A percentile compares a stretch with the other conserved stretches of the same genome.
phyloP scores from a whole-genome alignment of 2,888 invertebrate species.

The Heteromurus nitidus region DNA sequence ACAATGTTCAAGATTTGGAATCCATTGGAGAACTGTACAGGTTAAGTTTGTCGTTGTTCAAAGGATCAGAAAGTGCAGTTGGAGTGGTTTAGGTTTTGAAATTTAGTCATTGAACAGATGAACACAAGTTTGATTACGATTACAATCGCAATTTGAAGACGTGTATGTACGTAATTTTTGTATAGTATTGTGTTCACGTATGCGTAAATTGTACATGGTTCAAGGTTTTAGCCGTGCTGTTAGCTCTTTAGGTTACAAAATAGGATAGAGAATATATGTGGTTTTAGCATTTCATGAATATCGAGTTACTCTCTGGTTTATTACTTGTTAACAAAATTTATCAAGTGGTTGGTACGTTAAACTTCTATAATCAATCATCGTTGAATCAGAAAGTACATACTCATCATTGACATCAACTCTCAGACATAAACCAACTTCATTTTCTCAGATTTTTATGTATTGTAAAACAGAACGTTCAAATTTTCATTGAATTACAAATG shows the following conservation, averaged over 20 bases:
- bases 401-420: too few relatives aligned
- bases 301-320: too few relatives aligned
- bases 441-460: neutral
- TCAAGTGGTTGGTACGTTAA: too few relatives aligned
- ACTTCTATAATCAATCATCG: neutral
- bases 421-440: too few relatives aligned
- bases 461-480: neutral
- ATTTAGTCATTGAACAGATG: too few relatives aligned
- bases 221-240: neutral
- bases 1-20: slow-evolving; percentile 66
- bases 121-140: too few relatives aligned
- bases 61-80: slow-evolving; percentile 38
- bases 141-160: neutral
- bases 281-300: too few relatives aligned
- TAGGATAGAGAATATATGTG: too few relatives aligned
- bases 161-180: neutral
- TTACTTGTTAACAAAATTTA: too few relatives aligned
- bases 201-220: neutral
- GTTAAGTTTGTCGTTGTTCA: slow-evolving; percentile 66
- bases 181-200: neutral
- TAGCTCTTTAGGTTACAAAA: neutral
- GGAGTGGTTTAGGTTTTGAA: slow-evolving; percentile 4
- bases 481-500: neutral
- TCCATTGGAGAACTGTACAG: slow-evolving; percentile 68
- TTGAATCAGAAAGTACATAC: neutral